A percentile compares a stretch with the other conserved stretches of the same genome.
Conservation (phyloP, 2,113 vertebrate species). For the Tinamus guttatus region DNA sequence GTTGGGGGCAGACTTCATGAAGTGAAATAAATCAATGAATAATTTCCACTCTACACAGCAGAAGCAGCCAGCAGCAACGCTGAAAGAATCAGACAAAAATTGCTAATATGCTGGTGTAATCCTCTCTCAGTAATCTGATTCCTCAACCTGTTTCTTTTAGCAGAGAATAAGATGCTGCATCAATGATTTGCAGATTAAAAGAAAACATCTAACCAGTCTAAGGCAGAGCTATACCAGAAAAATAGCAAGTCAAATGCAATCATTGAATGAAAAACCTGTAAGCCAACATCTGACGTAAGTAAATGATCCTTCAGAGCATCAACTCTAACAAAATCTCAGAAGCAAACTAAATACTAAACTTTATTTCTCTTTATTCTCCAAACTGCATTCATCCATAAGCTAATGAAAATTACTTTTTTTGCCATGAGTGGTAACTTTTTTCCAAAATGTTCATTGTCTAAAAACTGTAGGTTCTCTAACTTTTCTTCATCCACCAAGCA, state of each 20-base stretch:
- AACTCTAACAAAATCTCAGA: background rate
- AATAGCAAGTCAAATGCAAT: background rate
- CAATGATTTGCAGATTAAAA: background rate
- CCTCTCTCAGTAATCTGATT: background rate
- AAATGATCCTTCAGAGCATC: background rate
- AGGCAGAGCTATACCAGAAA: background rate
- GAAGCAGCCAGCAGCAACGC: background rate
- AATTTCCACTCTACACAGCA: background rate
- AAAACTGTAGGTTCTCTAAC: background rate
- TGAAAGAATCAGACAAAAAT: background rate
- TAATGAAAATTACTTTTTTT: too few species aligned
- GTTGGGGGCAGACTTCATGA: background rate
- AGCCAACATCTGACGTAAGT: background rate
- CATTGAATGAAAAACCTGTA: background rate
- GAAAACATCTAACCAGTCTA: background rate
- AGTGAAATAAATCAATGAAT: constrained; percentile 36
- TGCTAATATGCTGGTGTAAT: background rate
- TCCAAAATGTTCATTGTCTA: background rate
- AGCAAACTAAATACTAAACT: background rate
- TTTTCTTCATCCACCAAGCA: background rate
- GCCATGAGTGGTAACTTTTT: too few species aligned
- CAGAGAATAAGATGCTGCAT: background rate
- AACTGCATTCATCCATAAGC: background rate
- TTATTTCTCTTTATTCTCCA: background rate
- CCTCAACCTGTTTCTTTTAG: background rate